Percentiles rank a stretch among this genome's conserved stretches.
Conservation (phyloP, 1,140 invertebrate genomes). For the Drosophila punjabiensis region DNA sequence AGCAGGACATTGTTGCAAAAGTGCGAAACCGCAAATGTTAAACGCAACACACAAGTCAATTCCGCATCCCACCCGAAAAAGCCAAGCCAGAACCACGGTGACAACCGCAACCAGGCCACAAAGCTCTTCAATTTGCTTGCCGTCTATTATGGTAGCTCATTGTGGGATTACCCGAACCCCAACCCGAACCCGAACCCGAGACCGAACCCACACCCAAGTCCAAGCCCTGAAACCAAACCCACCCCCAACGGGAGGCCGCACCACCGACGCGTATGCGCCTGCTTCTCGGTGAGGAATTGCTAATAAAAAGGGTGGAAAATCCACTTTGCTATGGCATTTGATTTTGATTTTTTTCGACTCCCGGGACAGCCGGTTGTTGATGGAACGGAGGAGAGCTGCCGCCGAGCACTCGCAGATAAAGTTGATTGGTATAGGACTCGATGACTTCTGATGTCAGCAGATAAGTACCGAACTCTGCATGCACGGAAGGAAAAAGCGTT, state of each 20-base stretch:
- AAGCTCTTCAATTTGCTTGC: conserved; percentile 85
- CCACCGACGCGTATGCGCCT: conserved; percentile 41
- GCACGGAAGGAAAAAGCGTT: neutral
- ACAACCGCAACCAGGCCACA: conserved; percentile 77
- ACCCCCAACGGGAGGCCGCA: conserved; percentile 25
- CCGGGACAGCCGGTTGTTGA: conserved; percentile 39
- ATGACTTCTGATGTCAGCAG: conserved; percentile 71
- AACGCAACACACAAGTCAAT: conserved; percentile 81
- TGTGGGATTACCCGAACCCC: conserved; percentile 77
- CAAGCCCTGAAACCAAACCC: conserved; percentile 6
- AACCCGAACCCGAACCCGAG: conserved; percentile 10
- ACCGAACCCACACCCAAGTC: conserved; percentile 15
- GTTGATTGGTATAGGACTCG: conserved; percentile 34
- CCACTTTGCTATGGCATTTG: conserved; percentile 85
- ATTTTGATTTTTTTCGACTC: conserved; percentile 79
- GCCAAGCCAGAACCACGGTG: conserved; percentile 54
- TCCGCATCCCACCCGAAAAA: conserved; percentile 37
- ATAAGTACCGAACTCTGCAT: conserved; percentile 39
- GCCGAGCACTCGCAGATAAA: conserved; percentile 38
- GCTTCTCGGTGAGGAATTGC: conserved; percentile 63
- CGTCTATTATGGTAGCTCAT: conserved; percentile 84
- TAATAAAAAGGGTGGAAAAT: conserved; percentile 85
- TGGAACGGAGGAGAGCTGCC: conserved; percentile 2
- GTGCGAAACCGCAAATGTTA: conserved; percentile 85
- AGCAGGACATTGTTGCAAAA: conserved; percentile 79